These are phyloP conservation scores for Brenthis hecate DNA, from an alignment of 2,888 invertebrate species.

Conservation along the genomic window DNA sequence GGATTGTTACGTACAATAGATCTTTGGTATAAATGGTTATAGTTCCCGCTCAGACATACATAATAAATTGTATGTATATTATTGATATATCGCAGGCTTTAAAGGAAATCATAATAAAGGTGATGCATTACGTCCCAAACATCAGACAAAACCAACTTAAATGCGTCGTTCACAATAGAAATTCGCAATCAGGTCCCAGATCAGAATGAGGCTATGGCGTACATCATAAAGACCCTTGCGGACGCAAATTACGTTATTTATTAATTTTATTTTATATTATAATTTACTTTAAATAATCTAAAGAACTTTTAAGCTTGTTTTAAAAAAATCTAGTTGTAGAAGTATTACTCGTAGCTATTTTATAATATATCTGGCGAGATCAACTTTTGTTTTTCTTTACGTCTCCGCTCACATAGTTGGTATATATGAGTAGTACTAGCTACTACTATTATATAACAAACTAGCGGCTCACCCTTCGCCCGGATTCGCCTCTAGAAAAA, in stretches of 20 bases:
- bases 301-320: too few relatives aligned
- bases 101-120: conserved; percentile 30
- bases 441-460: too few relatives aligned
- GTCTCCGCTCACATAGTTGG: too few relatives aligned
- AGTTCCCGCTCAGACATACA: conserved; percentile 2
- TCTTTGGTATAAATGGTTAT: conserved; percentile 4
- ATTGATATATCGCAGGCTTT: conserved; percentile 22
- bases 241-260: conserved; percentile 4
- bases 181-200: conserved; percentile 43
- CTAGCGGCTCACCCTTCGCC: too few relatives aligned
- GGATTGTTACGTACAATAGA: not conserved
- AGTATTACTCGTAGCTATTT: too few relatives aligned
- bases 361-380: too few relatives aligned
- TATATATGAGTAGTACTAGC: too few relatives aligned
- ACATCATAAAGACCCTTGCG: conserved; percentile 32
- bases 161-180: conserved; percentile 41
- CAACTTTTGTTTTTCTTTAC: too few relatives aligned
- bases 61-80: conserved; percentile 18
- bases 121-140: conserved; percentile 38
- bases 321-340: too few relatives aligned
- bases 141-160: conserved; percentile 38
- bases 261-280: too few relatives aligned
- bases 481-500: too few relatives aligned
- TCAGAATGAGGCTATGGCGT: conserved; percentile 43
- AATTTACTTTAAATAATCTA: too few relatives aligned